Evolutionary conservation across 2,888 invertebrate species (phyloP).

Genomic region (Drosophila mettleri): DNA sequence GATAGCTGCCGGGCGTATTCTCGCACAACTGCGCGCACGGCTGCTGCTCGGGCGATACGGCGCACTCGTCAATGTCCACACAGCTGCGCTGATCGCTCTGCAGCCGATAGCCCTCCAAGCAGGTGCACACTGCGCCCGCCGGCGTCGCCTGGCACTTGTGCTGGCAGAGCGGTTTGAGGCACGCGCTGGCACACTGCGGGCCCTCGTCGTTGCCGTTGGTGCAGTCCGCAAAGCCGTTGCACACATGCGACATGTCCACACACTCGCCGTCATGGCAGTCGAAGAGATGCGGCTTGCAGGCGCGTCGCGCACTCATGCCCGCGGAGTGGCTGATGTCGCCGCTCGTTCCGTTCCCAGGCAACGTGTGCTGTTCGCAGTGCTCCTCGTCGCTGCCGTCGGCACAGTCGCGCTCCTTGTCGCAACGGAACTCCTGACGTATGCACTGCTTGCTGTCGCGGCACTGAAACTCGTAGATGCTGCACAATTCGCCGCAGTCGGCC

Average conservation of each 20-base stretch:
- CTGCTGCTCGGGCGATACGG: conserved; percentile 53
- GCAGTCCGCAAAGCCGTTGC: conserved; percentile 88
- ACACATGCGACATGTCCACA: conserved; percentile 88
- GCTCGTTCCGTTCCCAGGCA: conserved; percentile 56
- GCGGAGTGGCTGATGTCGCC: not conserved
- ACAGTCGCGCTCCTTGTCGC: conserved; percentile 89
- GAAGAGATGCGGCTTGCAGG: conserved; percentile 85
- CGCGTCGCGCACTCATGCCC: conserved; percentile 40
- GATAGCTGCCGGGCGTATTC: conserved; percentile 82
- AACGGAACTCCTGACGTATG: conserved; percentile 87
- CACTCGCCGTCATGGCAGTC: conserved; percentile 88
- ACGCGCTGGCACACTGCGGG: conserved; percentile 87
- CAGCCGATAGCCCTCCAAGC: conserved; percentile 87
- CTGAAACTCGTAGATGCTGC: conserved; percentile 88
- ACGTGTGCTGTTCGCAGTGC: conserved; percentile 83
- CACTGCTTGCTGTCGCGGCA: conserved; percentile 88
- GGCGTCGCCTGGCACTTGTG: conserved; percentile 89
- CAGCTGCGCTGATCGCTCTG: conserved; percentile 87
- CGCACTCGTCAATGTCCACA: conserved; percentile 90
- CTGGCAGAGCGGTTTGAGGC: conserved; percentile 85
- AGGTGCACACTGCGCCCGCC: conserved; percentile 88
- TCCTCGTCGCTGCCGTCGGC: conserved; percentile 91
- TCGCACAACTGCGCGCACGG: conserved; percentile 88
- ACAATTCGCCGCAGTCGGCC: conserved; percentile 86
- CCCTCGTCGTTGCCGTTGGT: conserved; percentile 90